A percentile compares a stretch with the other conserved stretches of the same genome.
Conservation (phyloP, 2,888 invertebrate genomes). For the Ophioninae sp. region DNA sequence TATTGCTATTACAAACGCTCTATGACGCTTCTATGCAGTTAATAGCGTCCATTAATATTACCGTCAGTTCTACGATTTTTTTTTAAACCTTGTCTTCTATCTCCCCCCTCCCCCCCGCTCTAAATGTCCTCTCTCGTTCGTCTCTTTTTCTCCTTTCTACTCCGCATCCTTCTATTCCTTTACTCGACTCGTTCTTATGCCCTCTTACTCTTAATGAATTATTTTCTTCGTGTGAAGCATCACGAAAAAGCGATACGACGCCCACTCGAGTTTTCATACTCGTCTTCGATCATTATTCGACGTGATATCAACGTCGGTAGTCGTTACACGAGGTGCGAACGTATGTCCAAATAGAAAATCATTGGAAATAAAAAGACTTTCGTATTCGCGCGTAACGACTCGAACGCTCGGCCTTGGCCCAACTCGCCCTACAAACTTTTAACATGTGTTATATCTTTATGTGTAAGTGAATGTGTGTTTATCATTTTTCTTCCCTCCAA, state of each 20-base stretch:
- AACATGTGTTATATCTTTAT: constrained; percentile 58
- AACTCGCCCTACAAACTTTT: constrained; percentile 59
- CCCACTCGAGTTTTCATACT: constrained; percentile 64
- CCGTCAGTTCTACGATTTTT: constrained; percentile 45
- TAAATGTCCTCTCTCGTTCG: not conserved
- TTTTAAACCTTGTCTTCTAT: not conserved
- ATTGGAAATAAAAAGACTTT: constrained; percentile 44
- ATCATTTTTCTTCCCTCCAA: constrained; percentile 45
- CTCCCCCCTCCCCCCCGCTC: not conserved
- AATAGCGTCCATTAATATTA: constrained; percentile 44
- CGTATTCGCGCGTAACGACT: constrained; percentile 40
- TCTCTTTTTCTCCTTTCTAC: constrained; percentile 9
- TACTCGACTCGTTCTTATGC: not conserved
- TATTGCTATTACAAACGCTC: constrained; percentile 49
- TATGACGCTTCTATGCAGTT: constrained; percentile 45
- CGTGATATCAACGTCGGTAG: constrained; percentile 18
- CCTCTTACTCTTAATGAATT: constrained; percentile 39
- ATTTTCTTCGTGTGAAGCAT: constrained; percentile 41
- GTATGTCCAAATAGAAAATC: constrained; percentile 42
- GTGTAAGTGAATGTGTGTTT: constrained; percentile 53
- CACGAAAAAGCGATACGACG: constrained; percentile 54
- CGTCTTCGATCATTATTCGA: constrained; percentile 50
- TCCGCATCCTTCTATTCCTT: not conserved
- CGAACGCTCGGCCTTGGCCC: constrained; percentile 22
- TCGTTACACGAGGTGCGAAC: constrained; percentile 51